Percentiles rank a stretch among this genome's conserved stretches.
Evolutionary conservation across 2,113 vertebrate genomes (phyloP).

Genomic region (Brachyhypopomus occidentalis): DNA sequence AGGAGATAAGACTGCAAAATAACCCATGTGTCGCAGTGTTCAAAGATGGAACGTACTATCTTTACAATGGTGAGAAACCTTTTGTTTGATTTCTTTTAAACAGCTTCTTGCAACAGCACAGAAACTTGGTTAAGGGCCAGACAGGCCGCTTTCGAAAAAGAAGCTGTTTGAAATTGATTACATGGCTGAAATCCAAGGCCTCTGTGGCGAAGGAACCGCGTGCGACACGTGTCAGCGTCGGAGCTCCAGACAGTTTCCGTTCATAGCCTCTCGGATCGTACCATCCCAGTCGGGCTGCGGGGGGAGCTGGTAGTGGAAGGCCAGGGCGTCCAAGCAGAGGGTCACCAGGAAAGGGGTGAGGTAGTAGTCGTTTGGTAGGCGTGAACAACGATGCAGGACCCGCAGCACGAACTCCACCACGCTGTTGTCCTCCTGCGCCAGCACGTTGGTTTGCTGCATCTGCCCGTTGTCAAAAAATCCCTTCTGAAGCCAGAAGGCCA

Average conservation of each 20-base stretch:
- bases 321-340: constrained; percentile 58
- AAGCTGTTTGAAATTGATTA: too few relatives aligned
- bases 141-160: background rate
- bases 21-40: constrained; percentile 89
- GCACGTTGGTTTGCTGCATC: constrained; percentile 57
- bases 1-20: constrained; percentile 81
- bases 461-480: constrained; percentile 59
- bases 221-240: constrained; percentile 38
- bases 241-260: constrained; percentile 56
- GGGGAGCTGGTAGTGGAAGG: constrained; percentile 57
- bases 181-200: too few relatives aligned
- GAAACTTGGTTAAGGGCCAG: background rate
- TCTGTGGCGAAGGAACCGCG: too few relatives aligned
- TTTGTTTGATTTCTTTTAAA: background rate
- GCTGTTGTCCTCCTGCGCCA: constrained; percentile 25
- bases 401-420: constrained; percentile 59
- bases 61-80: constrained; percentile 83
- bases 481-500: constrained; percentile 56
- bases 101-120: background rate
- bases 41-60: constrained; percentile 87
- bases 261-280: constrained; percentile 55
- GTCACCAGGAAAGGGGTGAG: constrained; percentile 61
- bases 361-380: constrained; percentile 59
- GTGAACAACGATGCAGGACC: constrained; percentile 56
- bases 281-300: constrained; percentile 49